These are phyloP conservation scores for Cataglyphis altisquamis DNA, from an alignment of 2,888 invertebrate species.

Conservation along the genomic window DNA sequence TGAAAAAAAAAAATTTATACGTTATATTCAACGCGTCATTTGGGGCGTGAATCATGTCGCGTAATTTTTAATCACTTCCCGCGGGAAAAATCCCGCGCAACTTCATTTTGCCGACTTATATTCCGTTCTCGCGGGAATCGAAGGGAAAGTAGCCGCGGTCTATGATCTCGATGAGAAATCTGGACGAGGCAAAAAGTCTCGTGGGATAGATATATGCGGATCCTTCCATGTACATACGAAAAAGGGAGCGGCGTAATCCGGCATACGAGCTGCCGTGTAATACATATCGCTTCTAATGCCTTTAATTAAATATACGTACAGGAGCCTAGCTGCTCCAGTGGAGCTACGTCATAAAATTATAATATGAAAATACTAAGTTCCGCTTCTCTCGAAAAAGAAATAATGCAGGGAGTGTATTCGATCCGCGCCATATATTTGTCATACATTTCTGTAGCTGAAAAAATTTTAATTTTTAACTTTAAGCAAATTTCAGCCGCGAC, in stretches of 20 bases:
- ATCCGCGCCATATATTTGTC: background rate
- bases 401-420: constrained; percentile 31
- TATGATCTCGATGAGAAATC: constrained; percentile 69
- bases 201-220: constrained; percentile 61
- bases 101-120: constrained; percentile 70
- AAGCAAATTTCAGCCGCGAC: background rate
- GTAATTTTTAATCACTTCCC: constrained; percentile 70
- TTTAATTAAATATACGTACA: constrained; percentile 71
- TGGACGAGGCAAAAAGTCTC: constrained; percentile 71
- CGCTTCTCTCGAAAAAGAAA: constrained; percentile 6
- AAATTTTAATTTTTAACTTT: background rate
- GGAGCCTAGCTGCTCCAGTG: background rate
- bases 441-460: background rate
- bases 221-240: constrained; percentile 11
- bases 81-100: constrained; percentile 59
- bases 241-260: constrained; percentile 60
- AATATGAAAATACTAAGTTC: constrained; percentile 32
- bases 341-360: constrained; percentile 13
- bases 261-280: constrained; percentile 52
- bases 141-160: constrained; percentile 39
- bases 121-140: constrained; percentile 58
- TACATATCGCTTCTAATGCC: constrained; percentile 63
- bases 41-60: constrained; percentile 35
- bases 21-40: constrained; percentile 8
- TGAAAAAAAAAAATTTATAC: constrained; percentile 6